phyloP scores from a whole-genome alignment of 2,888 invertebrate species.

The Aleiodes alternator region DNA sequence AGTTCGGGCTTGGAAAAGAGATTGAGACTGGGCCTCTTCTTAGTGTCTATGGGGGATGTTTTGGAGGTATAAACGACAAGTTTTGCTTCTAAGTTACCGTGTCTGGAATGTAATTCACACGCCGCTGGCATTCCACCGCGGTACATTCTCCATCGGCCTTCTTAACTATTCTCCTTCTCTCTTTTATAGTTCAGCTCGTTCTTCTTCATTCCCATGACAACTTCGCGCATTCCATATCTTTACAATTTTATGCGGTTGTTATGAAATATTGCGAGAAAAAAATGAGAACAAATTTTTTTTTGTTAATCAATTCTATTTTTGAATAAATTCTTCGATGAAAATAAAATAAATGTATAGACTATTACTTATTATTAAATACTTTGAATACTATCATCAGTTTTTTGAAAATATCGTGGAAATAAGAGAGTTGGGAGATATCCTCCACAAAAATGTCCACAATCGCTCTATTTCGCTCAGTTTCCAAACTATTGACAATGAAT shows the following conservation, averaged over 20 bases:
- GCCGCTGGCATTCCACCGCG: constrained; percentile 69
- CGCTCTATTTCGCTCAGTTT: too few relatives aligned
- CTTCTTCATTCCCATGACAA: constrained; percentile 4
- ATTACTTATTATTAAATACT: too few relatives aligned
- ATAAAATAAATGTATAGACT: too few relatives aligned
- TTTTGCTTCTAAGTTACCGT: constrained; percentile 60
- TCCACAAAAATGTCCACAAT: too few relatives aligned
- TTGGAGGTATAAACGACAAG: constrained; percentile 38
- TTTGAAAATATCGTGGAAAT: too few relatives aligned
- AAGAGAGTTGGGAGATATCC: too few relatives aligned
- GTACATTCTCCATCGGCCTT: constrained; percentile 63
- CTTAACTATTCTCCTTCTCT: constrained; percentile 59
- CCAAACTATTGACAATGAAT: too few relatives aligned
- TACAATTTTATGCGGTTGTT: background rate
- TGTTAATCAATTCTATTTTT: too few relatives aligned
- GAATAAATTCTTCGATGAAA: too few relatives aligned
- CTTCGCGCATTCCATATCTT: background rate
- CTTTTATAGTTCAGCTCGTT: constrained; percentile 35
- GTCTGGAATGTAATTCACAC: constrained; percentile 74
- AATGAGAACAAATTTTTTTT: too few relatives aligned
- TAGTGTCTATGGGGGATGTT: constrained; percentile 34
- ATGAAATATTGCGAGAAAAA: too few relatives aligned
- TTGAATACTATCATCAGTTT: too few relatives aligned
- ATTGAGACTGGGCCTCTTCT: background rate
- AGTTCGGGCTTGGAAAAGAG: constrained; percentile 22